These are phyloP conservation scores for Papilio protenor DNA, from an alignment of 2,888 invertebrate genomes.

Conservation along the genomic window DNA sequence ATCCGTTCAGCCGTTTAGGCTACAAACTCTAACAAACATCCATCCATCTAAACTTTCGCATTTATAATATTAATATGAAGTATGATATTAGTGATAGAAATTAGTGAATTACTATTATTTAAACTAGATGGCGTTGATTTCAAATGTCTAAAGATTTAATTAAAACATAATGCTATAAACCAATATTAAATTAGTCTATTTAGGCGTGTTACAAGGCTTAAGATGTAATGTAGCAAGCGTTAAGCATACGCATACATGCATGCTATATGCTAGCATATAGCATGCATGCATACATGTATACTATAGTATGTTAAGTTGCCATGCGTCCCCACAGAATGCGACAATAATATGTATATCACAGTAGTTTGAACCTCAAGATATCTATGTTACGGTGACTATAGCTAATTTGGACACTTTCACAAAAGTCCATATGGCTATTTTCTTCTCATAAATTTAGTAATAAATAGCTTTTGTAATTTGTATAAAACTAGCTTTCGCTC, in stretches of 20 bases:
- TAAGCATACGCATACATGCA: background rate
- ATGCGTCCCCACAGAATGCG: background rate
- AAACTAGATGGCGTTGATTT: constrained; percentile 6
- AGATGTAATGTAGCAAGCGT: background rate
- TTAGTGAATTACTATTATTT: background rate
- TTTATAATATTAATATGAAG: no score
- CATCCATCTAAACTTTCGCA: no score
- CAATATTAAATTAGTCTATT: background rate
- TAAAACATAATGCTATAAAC: no score
- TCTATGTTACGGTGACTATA: background rate
- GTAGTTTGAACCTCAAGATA: constrained; percentile 5
- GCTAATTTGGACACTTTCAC: background rate
- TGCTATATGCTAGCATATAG: background rate
- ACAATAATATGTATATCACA: background rate
- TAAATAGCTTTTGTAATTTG: no score
- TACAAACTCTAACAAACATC: no score
- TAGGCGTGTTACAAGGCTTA: background rate
- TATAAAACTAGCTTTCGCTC: no score
- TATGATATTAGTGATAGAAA: no score
- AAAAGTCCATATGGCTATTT: background rate
- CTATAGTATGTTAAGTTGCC: background rate
- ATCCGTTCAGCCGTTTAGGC: no score
- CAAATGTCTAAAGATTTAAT: background rate
- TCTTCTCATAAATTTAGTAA: no score
- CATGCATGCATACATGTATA: background rate